phyloP scores from a whole-genome alignment of 2,113 vertebrate species.

The Myrmecobius fasciatus region DNA sequence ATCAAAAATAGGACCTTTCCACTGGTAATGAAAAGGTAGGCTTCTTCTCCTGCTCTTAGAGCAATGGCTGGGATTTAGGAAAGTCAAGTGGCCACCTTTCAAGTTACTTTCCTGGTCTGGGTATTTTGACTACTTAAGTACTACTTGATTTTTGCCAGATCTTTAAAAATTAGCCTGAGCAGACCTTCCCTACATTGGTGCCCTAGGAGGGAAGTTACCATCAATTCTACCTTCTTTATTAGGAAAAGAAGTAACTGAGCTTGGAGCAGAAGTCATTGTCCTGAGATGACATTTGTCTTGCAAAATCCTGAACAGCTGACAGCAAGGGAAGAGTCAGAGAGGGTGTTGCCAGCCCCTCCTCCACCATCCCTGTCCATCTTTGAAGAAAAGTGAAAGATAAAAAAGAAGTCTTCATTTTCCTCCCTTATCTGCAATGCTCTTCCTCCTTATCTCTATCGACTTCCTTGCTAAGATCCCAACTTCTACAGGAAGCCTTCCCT shows the following conservation, averaged over 20 bases:
- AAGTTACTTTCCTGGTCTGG: neutral
- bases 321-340: neutral
- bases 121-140: slow-evolving; percentile 32
- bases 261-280: neutral
- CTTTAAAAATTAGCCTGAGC: slow-evolving; percentile 8
- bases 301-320: neutral
- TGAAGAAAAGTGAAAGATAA: neutral
- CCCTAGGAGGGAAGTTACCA: neutral
- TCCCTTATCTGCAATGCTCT: neutral
- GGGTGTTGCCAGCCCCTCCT: neutral
- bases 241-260: neutral
- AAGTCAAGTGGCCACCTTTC: neutral
- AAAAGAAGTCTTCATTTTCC: neutral
- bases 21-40: neutral
- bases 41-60: neutral
- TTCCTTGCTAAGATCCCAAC: neutral
- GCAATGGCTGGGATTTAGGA: neutral
- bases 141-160: neutral
- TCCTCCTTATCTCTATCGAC: neutral
- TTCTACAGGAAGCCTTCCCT: neutral
- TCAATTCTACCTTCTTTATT: neutral
- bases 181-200: neutral
- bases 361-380: neutral
- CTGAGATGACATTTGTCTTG: neutral
- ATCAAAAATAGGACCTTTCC: neutral